Conservation (phyloP, 1,140 invertebrate species). For the Gonioctena quinquepunctata region DNA sequence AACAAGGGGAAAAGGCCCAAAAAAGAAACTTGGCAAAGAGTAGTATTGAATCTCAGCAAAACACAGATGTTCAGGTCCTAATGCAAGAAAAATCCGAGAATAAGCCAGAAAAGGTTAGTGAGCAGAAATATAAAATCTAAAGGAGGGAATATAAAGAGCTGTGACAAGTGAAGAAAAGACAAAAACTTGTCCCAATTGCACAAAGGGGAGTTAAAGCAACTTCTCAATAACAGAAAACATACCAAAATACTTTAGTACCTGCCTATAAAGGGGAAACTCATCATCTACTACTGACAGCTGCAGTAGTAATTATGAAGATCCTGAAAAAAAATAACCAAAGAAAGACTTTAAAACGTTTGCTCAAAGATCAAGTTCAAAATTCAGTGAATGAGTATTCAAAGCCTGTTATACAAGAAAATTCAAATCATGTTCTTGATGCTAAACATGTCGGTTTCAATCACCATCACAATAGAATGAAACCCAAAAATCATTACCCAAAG, state of each 20-base stretch:
- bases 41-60: slow-evolving; percentile 27
- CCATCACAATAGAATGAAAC: slow-evolving; percentile 52
- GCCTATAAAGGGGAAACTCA: slow-evolving; percentile 68
- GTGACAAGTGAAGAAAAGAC: slow-evolving; percentile 27
- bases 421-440: slow-evolving; percentile 28
- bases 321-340: slow-evolving; percentile 46
- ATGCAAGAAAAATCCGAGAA: slow-evolving; percentile 26
- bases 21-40: slow-evolving; percentile 40
- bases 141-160: slow-evolving; percentile 33
- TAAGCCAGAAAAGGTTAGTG: slow-evolving; percentile 29
- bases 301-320: slow-evolving; percentile 46
- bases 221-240: slow-evolving; percentile 24
- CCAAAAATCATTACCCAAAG: slow-evolving; percentile 18
- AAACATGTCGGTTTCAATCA: slow-evolving; percentile 56
- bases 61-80: slow-evolving; percentile 6
- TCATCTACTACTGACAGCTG: slow-evolving; percentile 77
- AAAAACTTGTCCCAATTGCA: slow-evolving; percentile 34
- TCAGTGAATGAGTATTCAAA: slow-evolving; percentile 1
- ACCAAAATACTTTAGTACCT: slow-evolving; percentile 43
- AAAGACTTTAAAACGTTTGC: slow-evolving; percentile 24
- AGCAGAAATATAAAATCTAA: slow-evolving; percentile 31
- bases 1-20: slow-evolving; percentile 46
- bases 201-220: slow-evolving; percentile 17
- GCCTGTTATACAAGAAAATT: slow-evolving; percentile 4
- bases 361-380: slow-evolving; percentile 14